Percentiles rank a stretch among this genome's conserved stretches.
Conservation (phyloP, 2,113 vertebrate species). For the Brevimyrus niger region DNA sequence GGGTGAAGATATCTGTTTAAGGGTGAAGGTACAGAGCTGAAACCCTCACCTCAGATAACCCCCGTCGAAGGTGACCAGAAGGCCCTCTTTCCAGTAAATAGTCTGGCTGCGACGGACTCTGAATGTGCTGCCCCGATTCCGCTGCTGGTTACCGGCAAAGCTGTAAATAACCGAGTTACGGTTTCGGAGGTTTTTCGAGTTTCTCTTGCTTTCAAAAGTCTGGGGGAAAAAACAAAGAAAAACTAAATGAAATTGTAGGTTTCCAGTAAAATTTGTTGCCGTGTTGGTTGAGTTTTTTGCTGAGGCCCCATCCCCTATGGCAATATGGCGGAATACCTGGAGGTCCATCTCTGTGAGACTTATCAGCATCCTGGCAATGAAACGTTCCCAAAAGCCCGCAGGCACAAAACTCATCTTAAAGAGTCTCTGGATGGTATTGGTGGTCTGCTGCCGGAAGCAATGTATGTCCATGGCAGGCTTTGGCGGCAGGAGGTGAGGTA, state of each 20-base stretch:
- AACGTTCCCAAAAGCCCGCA: conserved; percentile 92
- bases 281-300: background rate
- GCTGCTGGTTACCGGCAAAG: conserved; percentile 74
- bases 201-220: conserved; percentile 80
- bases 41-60: conserved; percentile 84
- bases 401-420: conserved; percentile 98
- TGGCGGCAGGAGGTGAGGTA: conserved; percentile 89
- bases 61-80: conserved; percentile 82
- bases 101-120: conserved; percentile 73
- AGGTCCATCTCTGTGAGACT: conserved; percentile 93
- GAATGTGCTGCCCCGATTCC: conserved; percentile 92
- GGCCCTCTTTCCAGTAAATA: conserved; percentile 69
- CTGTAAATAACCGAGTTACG: conserved; percentile 79
- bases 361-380: conserved; percentile 94
- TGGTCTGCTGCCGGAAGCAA: conserved; percentile 62
- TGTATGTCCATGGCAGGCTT: conserved; percentile 89
- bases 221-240: conserved; percentile 35
- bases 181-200: conserved; percentile 52
- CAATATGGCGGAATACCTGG: conserved; percentile 64
- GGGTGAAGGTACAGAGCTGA: background rate
- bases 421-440: conserved; percentile 82
- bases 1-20: background rate
- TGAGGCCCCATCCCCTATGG: background rate
- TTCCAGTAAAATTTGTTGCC: background rate
- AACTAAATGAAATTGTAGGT: background rate